Evolutionary conservation across 2,797 vertebrate genomes (phyloP).

Genomic region (Alcedo atthis): DNA sequence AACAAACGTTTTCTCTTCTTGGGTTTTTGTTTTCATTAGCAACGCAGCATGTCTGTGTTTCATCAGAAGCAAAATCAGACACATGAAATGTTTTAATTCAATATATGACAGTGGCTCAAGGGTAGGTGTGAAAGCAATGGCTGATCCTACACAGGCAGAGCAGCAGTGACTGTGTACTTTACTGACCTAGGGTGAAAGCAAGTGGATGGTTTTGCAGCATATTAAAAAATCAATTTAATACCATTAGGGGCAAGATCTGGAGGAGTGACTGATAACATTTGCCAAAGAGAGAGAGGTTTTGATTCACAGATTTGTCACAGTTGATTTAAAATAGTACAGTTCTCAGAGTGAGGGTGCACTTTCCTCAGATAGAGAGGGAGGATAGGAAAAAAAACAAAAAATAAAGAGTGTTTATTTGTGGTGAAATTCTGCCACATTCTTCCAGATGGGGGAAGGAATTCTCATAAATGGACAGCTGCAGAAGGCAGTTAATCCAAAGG

Average conservation of each 20-base stretch:
- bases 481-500: conserved; percentile 40
- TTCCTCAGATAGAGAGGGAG: conserved; percentile 3
- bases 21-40: not conserved
- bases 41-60: not conserved
- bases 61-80: conserved; percentile 1
- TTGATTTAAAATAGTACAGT: conserved; percentile 47
- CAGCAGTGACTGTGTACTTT: conserved; percentile 2
- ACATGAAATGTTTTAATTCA: not conserved
- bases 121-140: conserved; percentile 5
- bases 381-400: conserved; percentile 47
- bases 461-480: conserved; percentile 61
- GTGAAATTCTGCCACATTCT: conserved; percentile 56
- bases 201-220: not conserved
- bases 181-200: conserved; percentile 42
- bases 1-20: not conserved
- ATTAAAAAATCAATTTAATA: conserved; percentile 31
- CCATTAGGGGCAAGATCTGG: conserved; percentile 20
- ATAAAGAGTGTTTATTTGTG: not conserved
- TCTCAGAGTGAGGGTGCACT: conserved; percentile 11
- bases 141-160: not conserved
- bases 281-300: conserved; percentile 35
- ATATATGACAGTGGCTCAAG: not conserved
- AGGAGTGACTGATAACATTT: conserved; percentile 46
- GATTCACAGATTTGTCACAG: conserved; percentile 49
- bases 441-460: conserved; percentile 52